Evolutionary conservation across 64 coral and sea anemone species (phyloP).

Genomic region (Pocillopora verrucosa): DNA sequence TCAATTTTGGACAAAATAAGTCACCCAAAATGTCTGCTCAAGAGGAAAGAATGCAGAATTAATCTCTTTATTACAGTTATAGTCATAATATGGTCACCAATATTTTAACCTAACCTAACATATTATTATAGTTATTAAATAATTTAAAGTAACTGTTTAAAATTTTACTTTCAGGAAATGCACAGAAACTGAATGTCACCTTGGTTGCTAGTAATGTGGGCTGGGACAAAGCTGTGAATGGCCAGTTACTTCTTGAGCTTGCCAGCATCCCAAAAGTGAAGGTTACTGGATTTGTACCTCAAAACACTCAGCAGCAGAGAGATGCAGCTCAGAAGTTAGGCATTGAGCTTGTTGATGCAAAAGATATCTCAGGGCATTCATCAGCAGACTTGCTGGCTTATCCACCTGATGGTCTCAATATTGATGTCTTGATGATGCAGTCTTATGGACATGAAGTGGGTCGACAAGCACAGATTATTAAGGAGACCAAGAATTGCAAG

Average conservation of each 20-base stretch:
- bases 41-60: too few species aligned
- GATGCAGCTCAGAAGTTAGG: neutral
- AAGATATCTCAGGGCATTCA: neutral
- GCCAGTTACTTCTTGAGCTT: slow-evolving; percentile 17
- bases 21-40: too few species aligned
- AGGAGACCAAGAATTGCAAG: slow-evolving; percentile 11
- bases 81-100: too few species aligned
- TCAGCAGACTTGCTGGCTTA: slow-evolving; percentile 5
- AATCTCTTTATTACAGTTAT: too few species aligned
- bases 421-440: slow-evolving; percentile 24
- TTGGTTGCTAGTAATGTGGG: slow-evolving; percentile 19
- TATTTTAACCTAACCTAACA: too few species aligned
- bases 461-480: slow-evolving; percentile 17
- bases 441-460: slow-evolving; percentile 21
- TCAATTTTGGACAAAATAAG: too few species aligned
- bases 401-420: slow-evolving; percentile 31
- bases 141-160: neutral
- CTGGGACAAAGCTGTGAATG: slow-evolving; percentile 33
- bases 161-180: neutral
- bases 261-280: slow-evolving; percentile 11
- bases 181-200: slow-evolving; percentile 28
- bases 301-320: slow-evolving; percentile 18
- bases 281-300: slow-evolving; percentile 14
- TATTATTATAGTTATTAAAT: too few species aligned
- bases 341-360: slow-evolving; percentile 26